phyloP scores from a whole-genome alignment of 2,113 vertebrate genomes.

The Mustelus asterias region DNA sequence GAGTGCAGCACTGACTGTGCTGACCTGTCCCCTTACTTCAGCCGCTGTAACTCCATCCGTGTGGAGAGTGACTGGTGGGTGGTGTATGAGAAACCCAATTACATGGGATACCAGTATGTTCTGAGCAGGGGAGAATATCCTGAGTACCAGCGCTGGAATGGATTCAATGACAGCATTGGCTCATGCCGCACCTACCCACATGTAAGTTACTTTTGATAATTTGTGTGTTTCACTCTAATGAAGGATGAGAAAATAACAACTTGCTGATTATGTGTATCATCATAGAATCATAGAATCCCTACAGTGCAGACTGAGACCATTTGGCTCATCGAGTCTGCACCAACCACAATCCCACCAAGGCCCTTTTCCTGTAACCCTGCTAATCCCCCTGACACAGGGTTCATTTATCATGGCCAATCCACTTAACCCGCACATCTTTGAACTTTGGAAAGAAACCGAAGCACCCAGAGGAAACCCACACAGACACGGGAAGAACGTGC shows the following conservation, averaged over 20 bases:
- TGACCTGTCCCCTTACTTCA: conserved; percentile 39
- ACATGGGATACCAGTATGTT: conserved; percentile 40
- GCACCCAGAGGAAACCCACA: too few relatives aligned
- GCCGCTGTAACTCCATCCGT: conserved; percentile 40
- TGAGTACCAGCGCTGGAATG: conserved; percentile 27
- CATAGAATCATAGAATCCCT: too few relatives aligned
- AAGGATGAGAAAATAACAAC: neutral
- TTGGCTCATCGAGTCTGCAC: too few relatives aligned
- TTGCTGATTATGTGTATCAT: too few relatives aligned
- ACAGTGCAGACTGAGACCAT: too few relatives aligned
- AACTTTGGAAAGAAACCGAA: too few relatives aligned
- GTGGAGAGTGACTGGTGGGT: conserved; percentile 49
- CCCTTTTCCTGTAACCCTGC: too few relatives aligned
- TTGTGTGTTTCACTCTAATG: neutral
- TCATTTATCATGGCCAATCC: too few relatives aligned
- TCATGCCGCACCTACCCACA: neutral
- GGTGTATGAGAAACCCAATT: conserved; percentile 53
- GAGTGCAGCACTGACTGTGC: conserved; percentile 40
- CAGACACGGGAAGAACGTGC: too few relatives aligned
- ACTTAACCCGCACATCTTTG: too few relatives aligned
- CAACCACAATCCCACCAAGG: too few relatives aligned
- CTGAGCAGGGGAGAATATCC: conserved; percentile 26
- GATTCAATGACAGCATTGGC: neutral
- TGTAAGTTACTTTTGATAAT: neutral
- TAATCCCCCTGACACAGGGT: too few relatives aligned